A percentile compares a stretch with the other conserved stretches of the same genome.
phyloP scores from a whole-genome alignment of 2,888 invertebrate species.

The Troilus luridus region DNA sequence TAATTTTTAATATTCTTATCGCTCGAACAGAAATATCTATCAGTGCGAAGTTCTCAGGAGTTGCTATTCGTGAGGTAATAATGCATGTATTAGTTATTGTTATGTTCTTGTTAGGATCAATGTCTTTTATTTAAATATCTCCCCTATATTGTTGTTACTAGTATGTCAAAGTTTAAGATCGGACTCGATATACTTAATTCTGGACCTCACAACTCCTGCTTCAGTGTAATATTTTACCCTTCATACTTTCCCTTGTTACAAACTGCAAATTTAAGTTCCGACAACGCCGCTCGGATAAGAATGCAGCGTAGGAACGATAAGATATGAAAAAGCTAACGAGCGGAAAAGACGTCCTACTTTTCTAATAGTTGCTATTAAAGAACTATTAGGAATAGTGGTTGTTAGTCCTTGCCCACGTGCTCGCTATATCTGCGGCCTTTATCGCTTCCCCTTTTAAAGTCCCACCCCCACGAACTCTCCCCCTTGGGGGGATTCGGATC shows the following conservation, averaged over 20 bases:
- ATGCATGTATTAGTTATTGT: not conserved
- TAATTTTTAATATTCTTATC: not conserved
- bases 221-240: not conserved
- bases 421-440: not conserved
- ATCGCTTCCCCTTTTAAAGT: not conserved
- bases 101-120: not conserved
- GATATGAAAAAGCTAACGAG: not conserved
- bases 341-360: constrained; percentile 49
- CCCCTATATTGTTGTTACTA: too few relatives aligned
- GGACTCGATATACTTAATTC: too few relatives aligned
- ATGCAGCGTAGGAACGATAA: constrained; percentile 12
- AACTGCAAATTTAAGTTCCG: not conserved
- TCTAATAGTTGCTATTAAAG: constrained; percentile 53
- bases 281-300: not conserved
- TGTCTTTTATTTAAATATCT: not conserved
- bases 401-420: not conserved
- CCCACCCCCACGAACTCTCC: not conserved
- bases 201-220: too few relatives aligned
- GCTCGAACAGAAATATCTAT: not conserved
- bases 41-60: not conserved
- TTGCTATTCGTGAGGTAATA: not conserved
- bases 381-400: constrained; percentile 43
- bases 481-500: too few relatives aligned
- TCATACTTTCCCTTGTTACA: not conserved
- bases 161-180: too few relatives aligned